A percentile compares a stretch with the other conserved stretches of the same genome.
These are phyloP conservation scores for Clistopyga incitator DNA, from an alignment of 2,888 invertebrate genomes.

Conservation along the genomic window DNA sequence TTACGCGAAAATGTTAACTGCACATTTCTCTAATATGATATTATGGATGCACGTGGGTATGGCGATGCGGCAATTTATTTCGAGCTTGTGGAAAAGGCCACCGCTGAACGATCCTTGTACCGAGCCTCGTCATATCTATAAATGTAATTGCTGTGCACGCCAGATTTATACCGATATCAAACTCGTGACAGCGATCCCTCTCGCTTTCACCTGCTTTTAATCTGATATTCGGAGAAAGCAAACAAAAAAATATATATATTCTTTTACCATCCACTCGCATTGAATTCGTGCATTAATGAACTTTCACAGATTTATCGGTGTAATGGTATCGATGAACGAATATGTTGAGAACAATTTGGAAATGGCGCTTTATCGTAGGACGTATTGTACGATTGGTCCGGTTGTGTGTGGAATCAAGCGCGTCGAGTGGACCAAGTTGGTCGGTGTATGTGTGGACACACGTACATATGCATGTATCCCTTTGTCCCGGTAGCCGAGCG, in stretches of 20 bases:
- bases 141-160: neutral
- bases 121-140: neutral
- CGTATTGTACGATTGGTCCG: conserved; percentile 18
- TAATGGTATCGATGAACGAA: conserved; percentile 5
- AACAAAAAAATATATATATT: too few species aligned
- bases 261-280: neutral
- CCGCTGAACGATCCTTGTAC: neutral
- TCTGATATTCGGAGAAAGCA: neutral
- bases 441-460: neutral
- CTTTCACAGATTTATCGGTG: conserved; percentile 18
- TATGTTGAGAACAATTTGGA: conserved; percentile 45
- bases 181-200: neutral
- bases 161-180: neutral
- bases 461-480: conserved; percentile 5
- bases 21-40: neutral
- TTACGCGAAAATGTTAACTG: conserved; percentile 70
- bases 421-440: neutral
- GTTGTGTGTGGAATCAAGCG: neutral
- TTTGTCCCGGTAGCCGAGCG: conserved; percentile 36
- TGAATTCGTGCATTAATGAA: conserved; percentile 9
- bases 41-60: neutral
- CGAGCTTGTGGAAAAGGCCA: neutral
- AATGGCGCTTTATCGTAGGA: conserved; percentile 38
- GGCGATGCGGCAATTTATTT: neutral
- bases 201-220: neutral